Percentiles rank a stretch among this genome's conserved stretches.
These are phyloP conservation scores for Stomatorhinus ivindoensis DNA, from an alignment of 2,113 vertebrate species.

Conservation along the genomic window DNA sequence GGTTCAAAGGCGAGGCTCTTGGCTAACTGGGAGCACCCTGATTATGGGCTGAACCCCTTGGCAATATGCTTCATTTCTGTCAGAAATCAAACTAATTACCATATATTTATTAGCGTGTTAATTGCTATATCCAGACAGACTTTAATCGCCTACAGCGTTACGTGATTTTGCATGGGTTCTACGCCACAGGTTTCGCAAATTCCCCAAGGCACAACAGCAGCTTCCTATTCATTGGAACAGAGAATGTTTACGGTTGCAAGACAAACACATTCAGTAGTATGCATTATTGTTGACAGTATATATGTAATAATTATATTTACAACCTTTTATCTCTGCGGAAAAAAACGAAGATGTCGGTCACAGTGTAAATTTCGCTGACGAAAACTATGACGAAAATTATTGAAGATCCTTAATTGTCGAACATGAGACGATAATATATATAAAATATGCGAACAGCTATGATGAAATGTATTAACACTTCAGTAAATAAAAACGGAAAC, in stretches of 20 bases:
- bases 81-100: background rate
- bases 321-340: background rate
- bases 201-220: background rate
- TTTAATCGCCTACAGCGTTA: background rate
- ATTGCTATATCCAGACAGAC: background rate
- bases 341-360: background rate
- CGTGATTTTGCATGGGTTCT: background rate
- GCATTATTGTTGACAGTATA: background rate
- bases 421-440: background rate
- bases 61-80: background rate
- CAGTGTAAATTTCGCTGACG: background rate
- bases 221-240: background rate
- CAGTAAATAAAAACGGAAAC: background rate
- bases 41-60: background rate
- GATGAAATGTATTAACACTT: background rate
- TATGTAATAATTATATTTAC: background rate
- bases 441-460: background rate
- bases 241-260: background rate
- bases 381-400: background rate
- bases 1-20: background rate
- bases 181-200: background rate
- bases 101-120: background rate
- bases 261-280: background rate
- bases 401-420: background rate
- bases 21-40: background rate